Conservation (phyloP, 2,888 invertebrate species). For the Harpagoxenus sublaevis region DNA sequence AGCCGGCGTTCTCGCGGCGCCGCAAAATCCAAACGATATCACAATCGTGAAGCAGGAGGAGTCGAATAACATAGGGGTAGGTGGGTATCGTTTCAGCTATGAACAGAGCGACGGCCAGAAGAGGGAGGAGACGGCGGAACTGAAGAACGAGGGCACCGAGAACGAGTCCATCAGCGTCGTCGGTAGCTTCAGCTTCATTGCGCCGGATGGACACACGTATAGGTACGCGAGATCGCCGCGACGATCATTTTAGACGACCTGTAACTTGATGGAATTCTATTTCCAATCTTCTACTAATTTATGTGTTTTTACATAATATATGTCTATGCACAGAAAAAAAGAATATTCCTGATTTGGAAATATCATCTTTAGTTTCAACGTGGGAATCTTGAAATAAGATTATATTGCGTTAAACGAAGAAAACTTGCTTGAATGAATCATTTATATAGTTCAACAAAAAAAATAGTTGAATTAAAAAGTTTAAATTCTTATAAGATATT, state of each 20-base stretch:
- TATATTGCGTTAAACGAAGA: too few species aligned
- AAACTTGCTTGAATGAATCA: too few species aligned
- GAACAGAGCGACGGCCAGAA: constrained; percentile 85
- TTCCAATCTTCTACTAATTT: background rate
- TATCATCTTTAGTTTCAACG: too few species aligned
- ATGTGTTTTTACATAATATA: background rate
- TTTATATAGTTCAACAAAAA: too few species aligned
- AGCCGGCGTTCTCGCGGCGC: constrained; percentile 79
- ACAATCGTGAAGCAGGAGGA: constrained; percentile 84
- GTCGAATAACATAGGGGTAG: constrained; percentile 84
- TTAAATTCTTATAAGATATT: too few species aligned
- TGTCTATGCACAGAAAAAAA: too few species aligned
- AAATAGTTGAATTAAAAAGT: too few species aligned
- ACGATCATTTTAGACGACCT: background rate
- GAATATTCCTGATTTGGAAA: too few species aligned
- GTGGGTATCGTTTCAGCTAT: constrained; percentile 84
- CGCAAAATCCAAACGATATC: constrained; percentile 82
- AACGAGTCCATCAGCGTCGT: constrained; percentile 82
- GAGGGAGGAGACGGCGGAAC: constrained; percentile 84
- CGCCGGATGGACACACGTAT: constrained; percentile 84
- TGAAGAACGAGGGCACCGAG: constrained; percentile 84
- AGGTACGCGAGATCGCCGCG: constrained; percentile 59
- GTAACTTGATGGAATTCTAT: background rate
- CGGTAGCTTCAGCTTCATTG: constrained; percentile 82
- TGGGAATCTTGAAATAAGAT: too few species aligned